A percentile compares a stretch with the other conserved stretches of the same genome.
Conservation (phyloP, 1,140 invertebrate genomes). For the Anadara kagoshimensis region DNA sequence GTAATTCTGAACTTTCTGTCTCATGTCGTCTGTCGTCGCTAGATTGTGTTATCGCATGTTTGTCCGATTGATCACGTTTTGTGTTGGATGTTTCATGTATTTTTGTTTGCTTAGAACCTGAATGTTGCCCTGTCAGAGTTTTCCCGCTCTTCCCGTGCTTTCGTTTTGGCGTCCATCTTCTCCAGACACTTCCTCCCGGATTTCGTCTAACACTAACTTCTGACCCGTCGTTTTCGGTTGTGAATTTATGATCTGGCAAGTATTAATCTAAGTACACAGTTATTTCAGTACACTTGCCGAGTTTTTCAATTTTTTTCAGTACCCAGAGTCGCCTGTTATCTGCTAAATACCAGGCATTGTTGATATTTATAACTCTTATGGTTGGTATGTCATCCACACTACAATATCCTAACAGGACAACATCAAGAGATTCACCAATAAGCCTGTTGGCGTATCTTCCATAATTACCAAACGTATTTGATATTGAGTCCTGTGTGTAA, state of each 20-base stretch:
- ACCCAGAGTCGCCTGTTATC: conserved; percentile 29
- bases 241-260: conserved; percentile 14
- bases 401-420: conserved; percentile 9
- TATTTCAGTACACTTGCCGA: conserved; percentile 9
- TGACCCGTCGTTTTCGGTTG: conserved; percentile 8
- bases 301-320: conserved; percentile 14
- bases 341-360: conserved; percentile 7
- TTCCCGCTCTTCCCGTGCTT: too few species aligned
- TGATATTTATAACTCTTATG: conserved; percentile 5
- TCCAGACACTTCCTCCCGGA: conserved; percentile 17
- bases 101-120: too few species aligned
- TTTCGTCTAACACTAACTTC: conserved; percentile 7
- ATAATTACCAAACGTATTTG: conserved; percentile 15
- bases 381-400: conserved; percentile 13
- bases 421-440: conserved; percentile 23
- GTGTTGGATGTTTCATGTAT: too few species aligned
- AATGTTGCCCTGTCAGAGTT: too few species aligned
- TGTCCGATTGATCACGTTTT: too few species aligned
- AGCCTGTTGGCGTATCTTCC: background rate
- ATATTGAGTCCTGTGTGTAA: conserved; percentile 27
- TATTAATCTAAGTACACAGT: background rate
- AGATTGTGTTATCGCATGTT: too few species aligned
- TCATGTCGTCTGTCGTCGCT: too few species aligned
- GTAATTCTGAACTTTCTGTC: too few species aligned
- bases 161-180: conserved; percentile 10